Evolutionary conservation across 2,797 vertebrate genomes (phyloP).

Genomic region (Cuculus canorus): DNA sequence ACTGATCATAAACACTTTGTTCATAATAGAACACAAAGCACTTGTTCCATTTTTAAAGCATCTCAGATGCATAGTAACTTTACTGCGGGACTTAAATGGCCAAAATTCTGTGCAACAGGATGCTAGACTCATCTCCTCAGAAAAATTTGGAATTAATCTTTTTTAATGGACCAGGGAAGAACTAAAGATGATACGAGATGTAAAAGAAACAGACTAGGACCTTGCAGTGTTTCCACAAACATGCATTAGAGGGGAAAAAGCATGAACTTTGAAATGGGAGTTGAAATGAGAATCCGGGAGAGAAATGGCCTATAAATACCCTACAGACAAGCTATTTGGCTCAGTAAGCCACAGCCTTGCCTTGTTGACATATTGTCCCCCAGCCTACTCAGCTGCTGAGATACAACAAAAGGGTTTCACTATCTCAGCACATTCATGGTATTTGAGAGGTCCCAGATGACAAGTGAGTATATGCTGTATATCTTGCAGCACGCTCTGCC

Average conservation of each 20-base stretch:
- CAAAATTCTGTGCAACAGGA: not conserved
- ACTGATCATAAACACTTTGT: not conserved
- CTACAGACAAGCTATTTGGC: not conserved
- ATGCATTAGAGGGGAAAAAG: not conserved
- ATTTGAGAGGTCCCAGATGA: slow-evolving; percentile 7
- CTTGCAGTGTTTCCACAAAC: not conserved
- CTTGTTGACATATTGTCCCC: not conserved
- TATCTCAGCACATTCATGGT: not conserved
- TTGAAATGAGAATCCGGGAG: not conserved
- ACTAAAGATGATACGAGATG: not conserved
- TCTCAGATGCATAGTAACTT: not conserved
- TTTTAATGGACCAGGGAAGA: not conserved
- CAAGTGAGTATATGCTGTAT: not conserved
- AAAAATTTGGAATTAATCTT: not conserved
- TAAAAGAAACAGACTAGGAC: not conserved
- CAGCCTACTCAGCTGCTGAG: not conserved
- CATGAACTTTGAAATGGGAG: not conserved
- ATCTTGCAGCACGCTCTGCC: not conserved
- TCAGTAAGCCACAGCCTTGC: not conserved
- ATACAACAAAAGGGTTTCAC: not conserved
- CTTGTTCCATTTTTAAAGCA: not conserved
- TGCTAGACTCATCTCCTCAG: too few relatives aligned
- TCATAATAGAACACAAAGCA: not conserved
- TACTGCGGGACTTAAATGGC: not conserved
- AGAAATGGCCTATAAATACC: not conserved